Conservation (phyloP, 2,113 vertebrate species). For the Tauraco erythrolophus region DNA sequence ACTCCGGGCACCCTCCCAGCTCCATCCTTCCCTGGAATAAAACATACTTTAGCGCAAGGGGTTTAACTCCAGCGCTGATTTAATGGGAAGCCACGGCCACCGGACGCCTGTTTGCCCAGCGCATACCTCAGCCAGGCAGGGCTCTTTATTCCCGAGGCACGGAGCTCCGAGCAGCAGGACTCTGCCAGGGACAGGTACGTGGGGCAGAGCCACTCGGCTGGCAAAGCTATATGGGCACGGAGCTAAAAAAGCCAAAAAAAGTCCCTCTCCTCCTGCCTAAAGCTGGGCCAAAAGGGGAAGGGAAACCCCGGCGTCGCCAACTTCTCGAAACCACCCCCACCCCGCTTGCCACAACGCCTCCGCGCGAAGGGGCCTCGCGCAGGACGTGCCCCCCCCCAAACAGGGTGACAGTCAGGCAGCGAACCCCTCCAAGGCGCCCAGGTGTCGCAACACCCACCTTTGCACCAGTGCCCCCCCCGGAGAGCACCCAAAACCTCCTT, state of each 20-base stretch:
- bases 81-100: background rate
- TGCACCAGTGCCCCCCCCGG: rapidly evolving
- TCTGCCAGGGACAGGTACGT: background rate
- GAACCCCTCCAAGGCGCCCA: background rate
- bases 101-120: background rate
- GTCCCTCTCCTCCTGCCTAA: background rate
- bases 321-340: background rate
- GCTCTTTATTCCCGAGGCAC: background rate
- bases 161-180: background rate
- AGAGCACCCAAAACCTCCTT: background rate
- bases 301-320: background rate
- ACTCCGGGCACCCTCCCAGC: too few species aligned
- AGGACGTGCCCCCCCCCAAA: background rate
- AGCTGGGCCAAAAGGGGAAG: background rate
- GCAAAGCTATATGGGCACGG: rapidly evolving
- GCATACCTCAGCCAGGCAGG: background rate
- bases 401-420: background rate
- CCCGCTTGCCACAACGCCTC: too few species aligned
- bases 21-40: background rate
- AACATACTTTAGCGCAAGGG: background rate
- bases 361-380: rapidly evolving
- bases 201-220: background rate
- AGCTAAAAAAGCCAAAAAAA: background rate
- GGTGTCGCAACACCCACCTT: background rate
- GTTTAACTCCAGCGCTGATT: background rate